phyloP scores from a whole-genome alignment of 2,888 invertebrate species.

The Callosobruchus maculatus region DNA sequence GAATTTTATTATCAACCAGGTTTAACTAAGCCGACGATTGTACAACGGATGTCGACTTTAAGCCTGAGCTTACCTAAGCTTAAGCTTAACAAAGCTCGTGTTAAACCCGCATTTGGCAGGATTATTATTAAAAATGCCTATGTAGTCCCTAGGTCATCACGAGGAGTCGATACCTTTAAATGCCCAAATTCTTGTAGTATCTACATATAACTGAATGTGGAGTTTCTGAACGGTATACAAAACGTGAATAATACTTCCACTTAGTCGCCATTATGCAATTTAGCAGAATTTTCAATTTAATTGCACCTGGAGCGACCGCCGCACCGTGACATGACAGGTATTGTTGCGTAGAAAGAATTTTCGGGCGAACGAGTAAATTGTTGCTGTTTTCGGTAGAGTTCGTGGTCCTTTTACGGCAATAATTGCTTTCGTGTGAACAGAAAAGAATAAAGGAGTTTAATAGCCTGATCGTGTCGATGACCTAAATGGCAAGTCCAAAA shows the following conservation, averaged over 20 bases:
- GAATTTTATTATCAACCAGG: too few species aligned
- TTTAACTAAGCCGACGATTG: too few species aligned
- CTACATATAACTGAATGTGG: not conserved
- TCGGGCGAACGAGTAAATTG: not conserved
- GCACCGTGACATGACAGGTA: not conserved
- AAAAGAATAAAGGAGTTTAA: not conserved
- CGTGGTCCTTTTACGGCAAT: not conserved
- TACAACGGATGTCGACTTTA: too few species aligned
- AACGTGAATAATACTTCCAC: not conserved
- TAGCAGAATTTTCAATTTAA: not conserved
- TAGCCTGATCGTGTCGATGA: not conserved
- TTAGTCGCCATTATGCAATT: not conserved
- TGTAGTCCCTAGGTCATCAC: not conserved
- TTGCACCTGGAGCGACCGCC: not conserved
- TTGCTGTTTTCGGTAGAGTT: not conserved
- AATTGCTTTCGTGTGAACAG: not conserved
- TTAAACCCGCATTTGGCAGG: too few species aligned
- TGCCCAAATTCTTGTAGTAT: not conserved
- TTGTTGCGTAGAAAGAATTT: not conserved
- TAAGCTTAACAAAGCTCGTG: too few species aligned
- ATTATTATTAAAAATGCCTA: too few species aligned
- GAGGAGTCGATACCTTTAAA: not conserved
- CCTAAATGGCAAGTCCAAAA: not conserved
- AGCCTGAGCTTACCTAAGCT: too few species aligned
- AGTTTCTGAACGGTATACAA: not conserved